phyloP scores from a whole-genome alignment of 2,888 invertebrate genomes.

The Eupsilia transversa region DNA sequence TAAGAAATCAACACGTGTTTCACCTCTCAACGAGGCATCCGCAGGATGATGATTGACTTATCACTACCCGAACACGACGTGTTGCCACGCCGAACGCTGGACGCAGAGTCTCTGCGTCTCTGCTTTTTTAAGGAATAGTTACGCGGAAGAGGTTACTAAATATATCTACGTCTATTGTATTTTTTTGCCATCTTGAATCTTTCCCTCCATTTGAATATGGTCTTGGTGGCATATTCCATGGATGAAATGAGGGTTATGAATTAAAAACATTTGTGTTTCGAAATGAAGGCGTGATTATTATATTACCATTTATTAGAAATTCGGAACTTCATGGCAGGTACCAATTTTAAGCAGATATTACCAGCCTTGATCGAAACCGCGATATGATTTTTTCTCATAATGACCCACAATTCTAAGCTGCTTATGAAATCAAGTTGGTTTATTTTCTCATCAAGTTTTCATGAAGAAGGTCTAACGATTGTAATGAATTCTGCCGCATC shows the following conservation, averaged over 20 bases:
- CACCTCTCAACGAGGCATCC: too few species aligned
- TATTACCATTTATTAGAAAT: background rate
- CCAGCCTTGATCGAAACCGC: background rate
- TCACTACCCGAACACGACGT: too few species aligned
- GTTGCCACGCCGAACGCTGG: too few species aligned
- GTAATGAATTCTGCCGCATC: constrained; percentile 44
- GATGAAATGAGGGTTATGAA: background rate
- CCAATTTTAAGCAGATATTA: background rate
- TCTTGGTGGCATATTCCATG: background rate
- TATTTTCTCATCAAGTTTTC: constrained; percentile 16
- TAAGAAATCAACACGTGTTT: too few species aligned
- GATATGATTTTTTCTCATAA: background rate
- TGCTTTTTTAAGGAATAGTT: too few species aligned
- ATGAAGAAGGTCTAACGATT: constrained; percentile 40
- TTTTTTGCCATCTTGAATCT: background rate
- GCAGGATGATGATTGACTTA: too few species aligned
- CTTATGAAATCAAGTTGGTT: constrained; percentile 9
- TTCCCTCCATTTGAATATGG: background rate
- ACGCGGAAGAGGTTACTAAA: too few species aligned
- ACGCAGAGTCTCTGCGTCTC: too few species aligned
- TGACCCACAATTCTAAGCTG: constrained; percentile 4
- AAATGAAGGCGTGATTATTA: background rate
- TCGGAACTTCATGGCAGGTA: background rate
- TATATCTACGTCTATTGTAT: too few species aligned
- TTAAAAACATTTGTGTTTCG: background rate